Evolutionary conservation across 2,797 vertebrate species (phyloP).

Genomic region (Darevskia mixta): DNA sequence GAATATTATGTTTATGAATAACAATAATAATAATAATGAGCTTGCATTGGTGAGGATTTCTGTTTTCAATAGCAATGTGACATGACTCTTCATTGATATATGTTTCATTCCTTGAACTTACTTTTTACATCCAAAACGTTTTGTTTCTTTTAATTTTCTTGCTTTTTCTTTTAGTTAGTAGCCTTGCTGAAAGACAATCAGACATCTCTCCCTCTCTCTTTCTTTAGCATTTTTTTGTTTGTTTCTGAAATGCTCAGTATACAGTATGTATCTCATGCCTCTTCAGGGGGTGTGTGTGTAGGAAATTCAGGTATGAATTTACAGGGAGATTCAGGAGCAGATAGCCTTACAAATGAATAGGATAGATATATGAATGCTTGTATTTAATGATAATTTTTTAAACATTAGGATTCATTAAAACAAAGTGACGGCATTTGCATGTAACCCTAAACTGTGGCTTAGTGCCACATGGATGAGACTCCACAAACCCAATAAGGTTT

Average conservation of each 20-base stretch:
- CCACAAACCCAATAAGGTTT: background rate
- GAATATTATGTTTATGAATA: conserved; percentile 80
- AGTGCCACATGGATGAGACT: background rate
- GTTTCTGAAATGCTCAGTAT: conserved; percentile 74
- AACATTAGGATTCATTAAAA: conserved; percentile 59
- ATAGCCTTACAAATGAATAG: conserved; percentile 40
- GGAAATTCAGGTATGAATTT: conserved; percentile 59
- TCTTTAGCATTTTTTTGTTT: conserved; percentile 66
- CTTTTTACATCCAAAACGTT: conserved; percentile 80
- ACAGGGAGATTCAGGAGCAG: conserved; percentile 61
- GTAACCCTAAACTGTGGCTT: background rate
- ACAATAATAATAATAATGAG: conserved; percentile 70
- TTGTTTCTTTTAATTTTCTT: conserved; percentile 65
- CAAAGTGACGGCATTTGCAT: conserved; percentile 5
- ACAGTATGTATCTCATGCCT: conserved; percentile 75
- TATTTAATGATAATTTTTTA: conserved; percentile 51
- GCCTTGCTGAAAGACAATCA: conserved; percentile 93
- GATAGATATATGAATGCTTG: conserved; percentile 52
- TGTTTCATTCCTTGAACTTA: conserved; percentile 85
- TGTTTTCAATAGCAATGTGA: conserved; percentile 86
- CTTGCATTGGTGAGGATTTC: conserved; percentile 81
- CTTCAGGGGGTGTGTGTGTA: conserved; percentile 67
- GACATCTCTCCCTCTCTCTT: conserved; percentile 64
- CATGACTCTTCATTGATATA: conserved; percentile 87
- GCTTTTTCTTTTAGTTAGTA: conserved; percentile 73